Percentiles rank a stretch among this genome's conserved stretches.
Conservation (phyloP, 2,113 vertebrate species). For the Baryphthengus martii region DNA sequence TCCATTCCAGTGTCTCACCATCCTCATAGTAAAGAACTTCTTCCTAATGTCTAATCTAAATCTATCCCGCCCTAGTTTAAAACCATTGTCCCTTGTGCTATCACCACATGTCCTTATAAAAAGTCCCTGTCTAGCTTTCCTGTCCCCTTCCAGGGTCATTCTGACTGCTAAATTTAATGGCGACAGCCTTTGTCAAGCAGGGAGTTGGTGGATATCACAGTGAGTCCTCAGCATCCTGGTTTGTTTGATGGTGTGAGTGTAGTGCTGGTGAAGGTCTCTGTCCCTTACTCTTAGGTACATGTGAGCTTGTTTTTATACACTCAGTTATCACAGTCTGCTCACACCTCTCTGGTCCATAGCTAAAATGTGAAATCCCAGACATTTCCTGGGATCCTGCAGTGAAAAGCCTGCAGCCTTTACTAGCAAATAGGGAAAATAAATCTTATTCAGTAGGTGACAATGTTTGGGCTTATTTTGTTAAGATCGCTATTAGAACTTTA, state of each 20-base stretch:
- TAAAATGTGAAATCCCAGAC: neutral
- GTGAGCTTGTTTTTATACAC: neutral
- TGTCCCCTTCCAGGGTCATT: neutral
- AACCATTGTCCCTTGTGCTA: too few relatives aligned
- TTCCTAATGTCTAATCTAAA: too few relatives aligned
- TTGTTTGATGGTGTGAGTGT: rapidly evolving
- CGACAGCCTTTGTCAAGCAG: neutral
- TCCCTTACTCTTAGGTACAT: neutral
- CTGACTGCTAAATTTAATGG: neutral
- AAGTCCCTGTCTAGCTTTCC: too few relatives aligned
- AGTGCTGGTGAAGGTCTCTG: neutral
- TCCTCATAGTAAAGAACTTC: too few relatives aligned
- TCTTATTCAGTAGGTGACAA: neutral
- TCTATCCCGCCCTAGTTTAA: too few relatives aligned
- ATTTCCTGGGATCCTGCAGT: neutral
- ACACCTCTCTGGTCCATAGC: neutral
- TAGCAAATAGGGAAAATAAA: neutral
- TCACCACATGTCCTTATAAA: too few relatives aligned
- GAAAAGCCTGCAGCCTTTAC: neutral
- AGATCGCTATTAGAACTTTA: neutral
- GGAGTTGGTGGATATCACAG: neutral
- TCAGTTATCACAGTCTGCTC: neutral
- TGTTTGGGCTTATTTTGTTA: neutral
- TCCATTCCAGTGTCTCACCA: too few relatives aligned
- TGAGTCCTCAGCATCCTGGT: neutral